phyloP scores from a whole-genome alignment of 2,113 vertebrate species.

The Rhinichthys klamathensis region DNA sequence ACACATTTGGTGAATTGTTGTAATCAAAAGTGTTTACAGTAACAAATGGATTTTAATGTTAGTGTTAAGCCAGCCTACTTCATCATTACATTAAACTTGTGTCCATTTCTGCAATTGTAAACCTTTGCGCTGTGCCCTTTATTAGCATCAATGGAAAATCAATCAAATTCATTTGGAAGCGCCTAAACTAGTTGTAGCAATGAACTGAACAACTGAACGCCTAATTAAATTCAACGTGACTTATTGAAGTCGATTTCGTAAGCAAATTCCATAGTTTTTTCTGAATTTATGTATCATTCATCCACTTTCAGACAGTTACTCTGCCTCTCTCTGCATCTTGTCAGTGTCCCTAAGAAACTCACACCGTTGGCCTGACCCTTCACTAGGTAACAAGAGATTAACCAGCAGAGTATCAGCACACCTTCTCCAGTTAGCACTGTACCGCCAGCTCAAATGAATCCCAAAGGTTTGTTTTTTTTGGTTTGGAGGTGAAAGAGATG shows the following conservation, averaged over 20 bases:
- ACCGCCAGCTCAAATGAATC: background rate
- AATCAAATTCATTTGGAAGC: background rate
- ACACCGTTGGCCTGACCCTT: slow-evolving; percentile 4
- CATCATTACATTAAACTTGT: background rate
- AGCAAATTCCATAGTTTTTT: background rate
- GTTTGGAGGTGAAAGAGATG: background rate
- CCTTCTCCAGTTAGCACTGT: slow-evolving; percentile 28
- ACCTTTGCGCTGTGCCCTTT: background rate
- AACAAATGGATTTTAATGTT: background rate
- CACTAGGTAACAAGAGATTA: slow-evolving; percentile 30
- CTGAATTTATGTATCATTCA: background rate
- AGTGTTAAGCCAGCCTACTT: background rate
- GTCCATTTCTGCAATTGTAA: background rate
- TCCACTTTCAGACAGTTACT: slow-evolving; percentile 3
- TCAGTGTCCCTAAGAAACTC: slow-evolving; percentile 8
- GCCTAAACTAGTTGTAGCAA: background rate
- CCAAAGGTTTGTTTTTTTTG: background rate
- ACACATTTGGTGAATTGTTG: background rate
- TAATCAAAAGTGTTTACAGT: background rate
- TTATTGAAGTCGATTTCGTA: background rate
- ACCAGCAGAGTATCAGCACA: slow-evolving; percentile 29
- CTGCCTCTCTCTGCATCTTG: background rate
- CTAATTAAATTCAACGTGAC: background rate
- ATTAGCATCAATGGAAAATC: background rate
- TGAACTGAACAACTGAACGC: background rate